Evolutionary conservation across 2,113 vertebrate species (phyloP).

Genomic region (Semnornis frantzii): DNA sequence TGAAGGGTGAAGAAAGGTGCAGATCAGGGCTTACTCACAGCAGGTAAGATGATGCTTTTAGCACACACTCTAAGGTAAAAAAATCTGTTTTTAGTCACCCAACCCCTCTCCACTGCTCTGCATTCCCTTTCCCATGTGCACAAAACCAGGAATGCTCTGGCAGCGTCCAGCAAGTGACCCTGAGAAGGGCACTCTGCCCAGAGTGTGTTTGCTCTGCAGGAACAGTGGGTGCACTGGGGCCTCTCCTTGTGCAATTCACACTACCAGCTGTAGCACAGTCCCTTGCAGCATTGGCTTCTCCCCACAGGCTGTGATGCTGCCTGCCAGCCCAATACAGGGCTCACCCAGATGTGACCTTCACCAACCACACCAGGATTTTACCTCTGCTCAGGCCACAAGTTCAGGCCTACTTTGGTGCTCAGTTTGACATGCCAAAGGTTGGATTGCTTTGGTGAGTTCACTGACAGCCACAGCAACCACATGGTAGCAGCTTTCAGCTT

Average conservation of each 20-base stretch:
- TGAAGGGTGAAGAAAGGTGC: constrained; percentile 55
- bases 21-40: not conserved
- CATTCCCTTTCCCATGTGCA: not conserved
- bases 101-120: not conserved
- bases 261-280: not conserved
- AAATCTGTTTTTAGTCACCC: not conserved
- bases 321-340: not conserved
- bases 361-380: not conserved
- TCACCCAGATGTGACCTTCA: not conserved
- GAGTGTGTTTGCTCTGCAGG: not conserved
- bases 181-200: not conserved
- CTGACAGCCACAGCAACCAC: not conserved
- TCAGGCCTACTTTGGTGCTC: not conserved
- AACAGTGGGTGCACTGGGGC: not conserved
- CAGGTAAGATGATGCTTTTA: not conserved
- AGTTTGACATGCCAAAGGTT: not conserved
- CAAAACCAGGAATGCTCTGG: not conserved
- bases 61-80: not conserved
- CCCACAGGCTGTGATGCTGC: not conserved
- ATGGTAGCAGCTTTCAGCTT: not conserved
- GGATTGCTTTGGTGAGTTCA: not conserved
- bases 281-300: not conserved
- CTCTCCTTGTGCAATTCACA: not conserved
- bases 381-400: not conserved
- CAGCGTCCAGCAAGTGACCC: not conserved